Base-by-base conservation (phyloP, 2,888 invertebrate species). In the Achlya flavicornis region DNA sequence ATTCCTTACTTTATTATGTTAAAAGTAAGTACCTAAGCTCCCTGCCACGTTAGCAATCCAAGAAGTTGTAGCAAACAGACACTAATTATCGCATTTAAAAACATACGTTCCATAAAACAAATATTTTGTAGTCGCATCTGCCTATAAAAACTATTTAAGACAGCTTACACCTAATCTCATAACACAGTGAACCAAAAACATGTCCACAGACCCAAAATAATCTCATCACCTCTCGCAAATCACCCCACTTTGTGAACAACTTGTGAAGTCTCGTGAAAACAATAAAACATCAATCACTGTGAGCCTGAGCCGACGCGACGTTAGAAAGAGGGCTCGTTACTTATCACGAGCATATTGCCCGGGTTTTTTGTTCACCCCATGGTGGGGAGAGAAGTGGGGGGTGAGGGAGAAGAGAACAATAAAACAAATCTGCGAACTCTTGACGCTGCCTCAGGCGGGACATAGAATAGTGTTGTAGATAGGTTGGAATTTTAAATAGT, bases 331-430 rank as follows among this genome's bases (percentile, higher is more conserved):
- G 61, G 33, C 58, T 60, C 41, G 5, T 57, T 33, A 38, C 57
- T 38, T 79, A 85, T 80, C 78, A 83, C 80, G 73, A 89, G 81
- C 89, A 89, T 89, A 89, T 89, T 89, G 89, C 81, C 65, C 71
- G 73, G 69, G 84, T 80, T 87, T 84, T 87, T 86, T 81, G 68
- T 73, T 67, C 63, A 64, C 64, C 73, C 64, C 64, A 66, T 6
- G n/a, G n/a, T 7, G 46, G 8, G 12, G 41, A 0, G 41, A 4
- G 41, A 12, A 10, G 63, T 64, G 63, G 26, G 61, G 65, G 71
- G 63, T 7, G 57, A 61, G 71, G 65, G 73, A 68, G 73, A 69
- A 66, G 65, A 73, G 72, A 69, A 85, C 86, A 88, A 87, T 85
- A 73, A 78, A 81, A 81, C 70, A 76, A 81, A 84, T 81, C 81